Evolutionary conservation across 1,140 invertebrate species (phyloP), one percentile per base, ranked within the genome.

Genomic region (Agrypnia vestita): DNA sequence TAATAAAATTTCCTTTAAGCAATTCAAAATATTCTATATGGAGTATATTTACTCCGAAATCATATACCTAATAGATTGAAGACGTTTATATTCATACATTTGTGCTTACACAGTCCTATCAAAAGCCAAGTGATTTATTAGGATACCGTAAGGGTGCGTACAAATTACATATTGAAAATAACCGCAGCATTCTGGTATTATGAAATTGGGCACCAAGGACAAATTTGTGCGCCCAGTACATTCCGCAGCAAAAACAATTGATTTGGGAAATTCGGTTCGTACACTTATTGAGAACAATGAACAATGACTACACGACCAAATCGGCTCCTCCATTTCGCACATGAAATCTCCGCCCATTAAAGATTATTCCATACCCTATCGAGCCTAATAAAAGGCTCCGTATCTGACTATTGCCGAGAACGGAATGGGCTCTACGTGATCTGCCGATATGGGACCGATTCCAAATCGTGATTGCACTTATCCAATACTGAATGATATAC

Each of bases 391-490:
- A 73, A 72, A 73, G 69, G 47, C 69, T 73, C 21, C 53, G 10
- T 35, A 25, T 53, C 69, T 55, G 49, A 55, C 12, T 73, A 53
- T 55, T 47, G 12, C 69, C 21, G 51, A 19, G 21, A 73, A 35
- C 47, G 69, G 69, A 73, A 73, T 53, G 69, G 69, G 69, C 47
- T 53, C 19, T 35, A 73, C 69, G 69, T 73, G 69, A 73, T 73
- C 47, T 11, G 47, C 47, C 51, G 69, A 73, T 73, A 73, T 73
- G 69, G 69, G 69, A 47, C 25, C 47, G 69, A 73, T 53, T 73
- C 69, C 69, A 73, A 73, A 73, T 53, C 69, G 69, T 53, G 69
- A 73, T 73, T 73, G 69, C 69, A 73, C 69, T 73, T 73, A 73
- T 55, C 69, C 69, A 73, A 73, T 73, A 25, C 51, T 12, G 4